Evolutionary conservation across 2,113 vertebrate genomes (phyloP).

Genomic region (Mormyrus lacerda): DNA sequence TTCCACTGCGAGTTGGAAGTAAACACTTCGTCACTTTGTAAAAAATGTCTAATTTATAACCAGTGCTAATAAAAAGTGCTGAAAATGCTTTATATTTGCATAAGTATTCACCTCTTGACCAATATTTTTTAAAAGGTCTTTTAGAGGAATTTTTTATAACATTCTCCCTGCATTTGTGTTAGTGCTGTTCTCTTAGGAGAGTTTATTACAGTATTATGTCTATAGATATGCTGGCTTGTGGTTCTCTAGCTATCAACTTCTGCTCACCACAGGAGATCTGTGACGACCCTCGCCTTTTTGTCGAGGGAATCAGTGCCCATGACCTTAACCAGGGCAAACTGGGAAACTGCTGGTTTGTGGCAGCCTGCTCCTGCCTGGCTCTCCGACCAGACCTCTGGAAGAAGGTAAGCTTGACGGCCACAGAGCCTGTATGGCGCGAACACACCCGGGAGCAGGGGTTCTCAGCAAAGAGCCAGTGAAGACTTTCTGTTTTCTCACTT

Average conservation of each 20-base stretch:
- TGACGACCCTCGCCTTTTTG: conserved; percentile 68
- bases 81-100: not conserved
- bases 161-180: not conserved
- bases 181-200: not conserved
- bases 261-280: conserved; percentile 66
- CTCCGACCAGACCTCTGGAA: conserved; percentile 73
- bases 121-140: not conserved
- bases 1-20: not conserved
- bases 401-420: conserved; percentile 54
- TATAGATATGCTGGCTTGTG: not conserved
- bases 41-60: not conserved
- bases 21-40: not conserved
- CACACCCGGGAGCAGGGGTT: not conserved
- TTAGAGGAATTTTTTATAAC: not conserved
- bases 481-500: not conserved
- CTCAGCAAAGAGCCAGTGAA: not conserved
- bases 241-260: not conserved
- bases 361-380: conserved; percentile 83
- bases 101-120: not conserved
- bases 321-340: conserved; percentile 80
- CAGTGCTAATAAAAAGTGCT: not conserved
- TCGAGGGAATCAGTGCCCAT: conserved; percentile 80
- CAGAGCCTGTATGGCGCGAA: not conserved
- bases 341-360: conserved; percentile 87
- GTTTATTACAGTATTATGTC: not conserved